phyloP scores from a whole-genome alignment of 1,140 invertebrate species.

The Pseudobourletiella spinata region DNA sequence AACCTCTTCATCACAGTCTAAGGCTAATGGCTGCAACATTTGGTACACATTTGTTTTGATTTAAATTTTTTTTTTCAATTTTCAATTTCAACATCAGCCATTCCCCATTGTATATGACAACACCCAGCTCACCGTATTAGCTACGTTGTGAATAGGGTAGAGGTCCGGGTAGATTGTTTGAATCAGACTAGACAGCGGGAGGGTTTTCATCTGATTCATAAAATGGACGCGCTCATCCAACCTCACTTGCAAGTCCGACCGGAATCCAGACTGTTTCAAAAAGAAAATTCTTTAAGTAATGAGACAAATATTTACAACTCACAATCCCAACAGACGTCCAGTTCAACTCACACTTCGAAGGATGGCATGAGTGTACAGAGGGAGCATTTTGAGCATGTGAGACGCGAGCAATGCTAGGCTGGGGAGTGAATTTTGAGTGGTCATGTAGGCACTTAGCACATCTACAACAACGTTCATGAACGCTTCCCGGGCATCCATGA shows the following conservation, averaged over 20 bases:
- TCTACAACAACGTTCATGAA: constrained; percentile 92
- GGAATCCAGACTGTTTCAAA: constrained; percentile 64
- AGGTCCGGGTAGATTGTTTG: constrained; percentile 86
- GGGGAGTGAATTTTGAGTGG: constrained; percentile 52
- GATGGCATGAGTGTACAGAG: constrained; percentile 80
- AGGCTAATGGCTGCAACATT: constrained; percentile 5
- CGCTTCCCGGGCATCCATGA: constrained; percentile 90
- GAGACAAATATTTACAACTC: background rate
- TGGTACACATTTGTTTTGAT: background rate
- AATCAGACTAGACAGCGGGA: constrained; percentile 72
- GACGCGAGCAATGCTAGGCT: constrained; percentile 61
- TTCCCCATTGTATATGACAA: too few species aligned
- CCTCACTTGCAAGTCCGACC: constrained; percentile 72
- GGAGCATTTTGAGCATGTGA: constrained; percentile 64
- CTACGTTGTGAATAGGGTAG: constrained; percentile 75
- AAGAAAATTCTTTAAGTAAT: too few species aligned
- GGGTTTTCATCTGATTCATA: constrained; percentile 87
- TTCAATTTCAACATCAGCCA: too few species aligned
- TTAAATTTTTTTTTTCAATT: too few species aligned
- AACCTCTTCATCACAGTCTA: constrained; percentile 18
- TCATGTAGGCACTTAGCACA: constrained; percentile 70
- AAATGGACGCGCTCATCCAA: constrained; percentile 86
- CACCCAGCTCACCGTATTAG: constrained; percentile 49
- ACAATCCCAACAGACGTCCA: too few species aligned
- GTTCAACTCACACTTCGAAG: constrained; percentile 84